phyloP scores from a whole-genome alignment of 2,888 invertebrate genomes.

The Cepaea hortensis region DNA sequence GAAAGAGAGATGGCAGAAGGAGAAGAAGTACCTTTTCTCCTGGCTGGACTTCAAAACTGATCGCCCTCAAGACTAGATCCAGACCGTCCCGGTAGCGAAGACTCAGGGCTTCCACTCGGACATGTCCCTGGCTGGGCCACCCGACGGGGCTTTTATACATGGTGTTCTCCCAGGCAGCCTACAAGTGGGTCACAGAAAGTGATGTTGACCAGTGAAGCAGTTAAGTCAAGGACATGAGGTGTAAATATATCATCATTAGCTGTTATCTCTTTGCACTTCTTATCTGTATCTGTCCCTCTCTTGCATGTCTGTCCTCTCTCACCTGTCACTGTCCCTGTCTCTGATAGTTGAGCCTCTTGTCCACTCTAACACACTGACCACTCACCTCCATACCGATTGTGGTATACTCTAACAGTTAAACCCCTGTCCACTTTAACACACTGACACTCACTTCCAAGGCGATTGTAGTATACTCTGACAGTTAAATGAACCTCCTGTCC shows the following conservation, averaged over 20 bases:
- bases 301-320: no score
- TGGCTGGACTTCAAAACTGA: constrained; percentile 62
- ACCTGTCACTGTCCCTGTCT: no score
- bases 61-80: constrained; percentile 67
- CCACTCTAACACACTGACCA: no score
- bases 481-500: no score
- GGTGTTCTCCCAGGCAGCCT: constrained; percentile 70
- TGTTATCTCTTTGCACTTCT: no score
- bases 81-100: constrained; percentile 70
- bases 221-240: neutral
- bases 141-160: constrained; percentile 57
- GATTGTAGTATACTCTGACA: constrained; percentile 85
- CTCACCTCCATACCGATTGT: no score
- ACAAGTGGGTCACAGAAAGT: neutral
- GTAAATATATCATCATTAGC: neutral
- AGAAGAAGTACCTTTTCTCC: constrained; percentile 65
- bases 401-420: no score
- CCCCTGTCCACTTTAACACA: no score
- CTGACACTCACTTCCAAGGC: constrained; percentile 52
- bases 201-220: neutral
- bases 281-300: no score
- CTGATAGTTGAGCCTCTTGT: no score
- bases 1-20: neutral
- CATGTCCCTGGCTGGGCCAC: constrained; percentile 72
- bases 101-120: constrained; percentile 69